Conservation (phyloP, 2,113 vertebrate species). For the Phyllostomus discolor region DNA sequence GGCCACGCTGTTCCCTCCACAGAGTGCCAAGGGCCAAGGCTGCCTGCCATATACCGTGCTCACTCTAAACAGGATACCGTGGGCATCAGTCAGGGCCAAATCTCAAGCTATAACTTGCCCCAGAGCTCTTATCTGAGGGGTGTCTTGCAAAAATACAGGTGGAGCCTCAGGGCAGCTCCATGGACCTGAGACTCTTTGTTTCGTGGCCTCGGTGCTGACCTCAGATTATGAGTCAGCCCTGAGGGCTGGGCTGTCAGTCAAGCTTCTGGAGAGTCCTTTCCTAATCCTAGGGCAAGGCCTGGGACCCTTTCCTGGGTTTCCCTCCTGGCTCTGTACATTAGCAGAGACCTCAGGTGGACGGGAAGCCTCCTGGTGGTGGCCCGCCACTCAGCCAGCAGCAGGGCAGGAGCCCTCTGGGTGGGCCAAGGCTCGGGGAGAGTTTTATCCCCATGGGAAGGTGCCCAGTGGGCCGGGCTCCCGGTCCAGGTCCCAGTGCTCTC, state of each 20-base stretch:
- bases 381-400: background rate
- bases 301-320: background rate
- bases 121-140: background rate
- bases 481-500: background rate
- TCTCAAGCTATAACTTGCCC: background rate
- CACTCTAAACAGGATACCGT: background rate
- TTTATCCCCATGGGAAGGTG: background rate
- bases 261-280: background rate
- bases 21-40: background rate
- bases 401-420: background rate
- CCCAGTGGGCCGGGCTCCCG: background rate
- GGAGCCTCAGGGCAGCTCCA: accelerated
- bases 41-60: background rate
- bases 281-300: background rate
- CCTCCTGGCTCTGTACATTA: background rate
- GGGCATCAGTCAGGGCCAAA: background rate
- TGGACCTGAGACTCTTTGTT: background rate
- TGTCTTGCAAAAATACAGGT: background rate
- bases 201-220: background rate
- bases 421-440: background rate
- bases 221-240: slow-evolving; percentile 4
- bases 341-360: background rate
- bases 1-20: background rate
- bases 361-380: background rate
- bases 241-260: background rate